Evolutionary conservation across 2,113 vertebrate species (phyloP).

Genomic region (Ptilorrhoa leucosticta): DNA sequence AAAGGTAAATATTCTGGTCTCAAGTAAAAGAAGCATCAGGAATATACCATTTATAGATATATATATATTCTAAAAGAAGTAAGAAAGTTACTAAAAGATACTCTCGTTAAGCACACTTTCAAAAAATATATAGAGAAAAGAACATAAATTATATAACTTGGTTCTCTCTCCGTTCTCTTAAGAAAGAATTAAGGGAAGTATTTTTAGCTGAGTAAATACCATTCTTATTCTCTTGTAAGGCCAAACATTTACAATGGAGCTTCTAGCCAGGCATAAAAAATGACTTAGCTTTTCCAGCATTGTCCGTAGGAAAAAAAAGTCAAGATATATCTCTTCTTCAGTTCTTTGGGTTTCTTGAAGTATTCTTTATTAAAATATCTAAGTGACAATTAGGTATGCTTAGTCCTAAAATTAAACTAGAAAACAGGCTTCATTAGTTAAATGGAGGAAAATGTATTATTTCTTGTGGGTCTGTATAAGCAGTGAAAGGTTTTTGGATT

Average conservation of each 20-base stretch:
- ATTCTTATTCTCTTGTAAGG: not conserved
- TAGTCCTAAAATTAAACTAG: not conserved
- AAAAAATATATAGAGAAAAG: not conserved
- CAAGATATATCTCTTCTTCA: not conserved
- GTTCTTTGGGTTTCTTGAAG: not conserved
- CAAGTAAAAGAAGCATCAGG: not conserved
- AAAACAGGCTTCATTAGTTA: not conserved
- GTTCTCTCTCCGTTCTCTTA: not conserved
- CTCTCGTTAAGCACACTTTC: not conserved
- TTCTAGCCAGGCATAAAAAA: not conserved
- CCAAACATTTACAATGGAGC: not conserved
- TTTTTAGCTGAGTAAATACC: not conserved
- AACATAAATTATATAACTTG: not conserved
- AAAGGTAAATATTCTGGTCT: not conserved
- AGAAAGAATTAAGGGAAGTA: not conserved
- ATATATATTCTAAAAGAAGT: not conserved
- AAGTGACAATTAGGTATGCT: not conserved
- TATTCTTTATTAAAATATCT: not conserved
- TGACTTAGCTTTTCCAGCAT: not conserved
- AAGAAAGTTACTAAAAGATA: not conserved
- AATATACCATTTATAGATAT: not conserved
- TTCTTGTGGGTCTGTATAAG: not conserved
- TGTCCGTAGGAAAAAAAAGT: not conserved
- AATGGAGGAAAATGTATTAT: not conserved
- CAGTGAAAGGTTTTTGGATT: not conserved